Percentiles rank a stretch among this genome's conserved stretches.
Conservation (phyloP, 2,888 invertebrate species). For the Sinopyrophorus schimmeli region DNA sequence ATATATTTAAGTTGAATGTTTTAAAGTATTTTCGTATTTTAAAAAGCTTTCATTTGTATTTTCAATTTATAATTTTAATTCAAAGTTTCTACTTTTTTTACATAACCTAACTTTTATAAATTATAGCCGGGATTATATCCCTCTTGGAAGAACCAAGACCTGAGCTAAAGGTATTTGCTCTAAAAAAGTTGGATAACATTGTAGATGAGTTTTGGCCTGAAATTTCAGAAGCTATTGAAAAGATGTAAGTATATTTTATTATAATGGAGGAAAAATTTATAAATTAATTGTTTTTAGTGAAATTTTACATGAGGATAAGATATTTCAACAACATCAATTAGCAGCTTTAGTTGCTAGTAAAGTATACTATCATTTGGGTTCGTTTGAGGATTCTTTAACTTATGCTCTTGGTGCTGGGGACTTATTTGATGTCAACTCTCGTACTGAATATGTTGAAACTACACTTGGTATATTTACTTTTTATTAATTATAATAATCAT, state of each 20-base stretch:
- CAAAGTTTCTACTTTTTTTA: no score
- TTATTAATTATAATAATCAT: no score
- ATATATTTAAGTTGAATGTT: no score
- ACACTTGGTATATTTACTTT: slow-evolving; percentile 67
- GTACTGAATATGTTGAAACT: slow-evolving; percentile 95
- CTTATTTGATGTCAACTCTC: slow-evolving; percentile 91
- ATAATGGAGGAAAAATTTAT: no score
- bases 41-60: no score
- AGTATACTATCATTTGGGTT: slow-evolving; percentile 96
- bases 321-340: slow-evolving; percentile 84
- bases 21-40: no score
- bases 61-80: no score
- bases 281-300: slow-evolving; percentile 70
- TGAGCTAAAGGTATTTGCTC: slow-evolving; percentile 90
- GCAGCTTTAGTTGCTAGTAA: slow-evolving; percentile 98
- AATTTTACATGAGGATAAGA: slow-evolving; percentile 91
- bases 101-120: slow-evolving; percentile 8
- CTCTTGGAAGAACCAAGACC: slow-evolving; percentile 92
- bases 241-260: slow-evolving; percentile 76
- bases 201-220: slow-evolving; percentile 99
- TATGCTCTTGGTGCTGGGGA: slow-evolving; percentile 96
- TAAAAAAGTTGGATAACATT: slow-evolving; percentile 89
- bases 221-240: slow-evolving; percentile 96
- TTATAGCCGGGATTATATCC: slow-evolving; percentile 88
- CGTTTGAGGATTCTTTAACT: slow-evolving; percentile 95